These are phyloP conservation scores for Chaetops frenatus DNA, from an alignment of 2,113 vertebrate species.

Conservation along the genomic window DNA sequence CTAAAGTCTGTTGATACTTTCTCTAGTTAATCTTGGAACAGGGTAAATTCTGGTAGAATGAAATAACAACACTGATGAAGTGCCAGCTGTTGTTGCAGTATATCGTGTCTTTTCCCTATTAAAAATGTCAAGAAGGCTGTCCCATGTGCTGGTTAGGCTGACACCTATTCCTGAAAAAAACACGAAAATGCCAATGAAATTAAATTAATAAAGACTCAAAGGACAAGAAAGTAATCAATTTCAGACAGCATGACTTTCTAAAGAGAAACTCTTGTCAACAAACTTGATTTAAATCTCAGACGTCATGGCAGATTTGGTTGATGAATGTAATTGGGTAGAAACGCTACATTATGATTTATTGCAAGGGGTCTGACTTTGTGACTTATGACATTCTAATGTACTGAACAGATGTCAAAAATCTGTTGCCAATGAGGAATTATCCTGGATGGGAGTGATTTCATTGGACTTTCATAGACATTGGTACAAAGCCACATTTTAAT, in stretches of 20 bases:
- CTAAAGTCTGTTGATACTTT: neutral
- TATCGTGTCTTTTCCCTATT: neutral
- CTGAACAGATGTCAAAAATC: constrained; percentile 30
- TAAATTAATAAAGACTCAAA: constrained; percentile 43
- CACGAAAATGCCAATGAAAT: neutral
- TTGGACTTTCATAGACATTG: neutral
- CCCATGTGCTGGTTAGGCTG: neutral
- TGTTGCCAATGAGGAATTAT: constrained; percentile 38
- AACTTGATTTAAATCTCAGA: constrained; percentile 36
- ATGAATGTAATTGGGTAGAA: constrained; percentile 30
- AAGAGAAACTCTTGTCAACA: constrained; percentile 25
- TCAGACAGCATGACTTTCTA: constrained; percentile 1
- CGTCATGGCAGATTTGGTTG: constrained; percentile 9
- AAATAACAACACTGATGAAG: neutral
- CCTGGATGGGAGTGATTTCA: neutral
- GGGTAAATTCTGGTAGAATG: neutral
- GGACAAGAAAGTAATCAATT: constrained; percentile 25
- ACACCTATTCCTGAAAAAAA: neutral
- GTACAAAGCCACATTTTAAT: constrained; percentile 8
- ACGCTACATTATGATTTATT: neutral
- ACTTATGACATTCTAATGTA: constrained; percentile 19
- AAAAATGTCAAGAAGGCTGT: neutral
- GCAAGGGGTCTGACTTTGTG: neutral
- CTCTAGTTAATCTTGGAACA: neutral
- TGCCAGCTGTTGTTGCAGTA: neutral